Conservation (phyloP, 2,113 vertebrate genomes). For the Cygnus atratus region DNA sequence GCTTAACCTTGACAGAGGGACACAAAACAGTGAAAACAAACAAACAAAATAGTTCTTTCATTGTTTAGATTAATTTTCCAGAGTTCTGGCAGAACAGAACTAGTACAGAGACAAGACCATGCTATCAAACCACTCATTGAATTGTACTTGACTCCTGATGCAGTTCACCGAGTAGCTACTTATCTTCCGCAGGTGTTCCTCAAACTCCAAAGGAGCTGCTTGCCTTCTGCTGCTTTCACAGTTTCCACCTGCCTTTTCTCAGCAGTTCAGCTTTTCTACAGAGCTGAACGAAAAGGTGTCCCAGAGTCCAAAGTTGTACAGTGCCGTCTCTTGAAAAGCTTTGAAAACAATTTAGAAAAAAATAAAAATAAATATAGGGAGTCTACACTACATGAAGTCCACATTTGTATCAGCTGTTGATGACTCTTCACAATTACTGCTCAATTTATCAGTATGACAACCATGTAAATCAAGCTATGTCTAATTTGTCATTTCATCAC, state of each 20-base stretch:
- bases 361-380: not conserved
- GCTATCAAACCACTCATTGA: not conserved
- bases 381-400: not conserved
- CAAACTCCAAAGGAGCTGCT: not conserved
- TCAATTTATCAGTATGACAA: not conserved
- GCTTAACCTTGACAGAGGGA: not conserved
- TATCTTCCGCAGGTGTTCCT: not conserved
- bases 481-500: not conserved
- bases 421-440: not conserved
- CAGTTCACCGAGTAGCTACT: not conserved
- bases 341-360: not conserved
- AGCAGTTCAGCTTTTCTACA: not conserved
- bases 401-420: not conserved
- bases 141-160: no score
- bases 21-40: not conserved
- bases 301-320: not conserved
- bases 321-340: not conserved
- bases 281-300: not conserved
- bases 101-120: not conserved
- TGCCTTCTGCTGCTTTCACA: not conserved
- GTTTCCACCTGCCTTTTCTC: not conserved
- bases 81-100: not conserved
- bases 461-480: not conserved
- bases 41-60: accelerated
- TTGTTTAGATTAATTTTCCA: not conserved